Base-by-base conservation (phyloP, 2,888 invertebrate species). In the Watsonalla binaria region DNA sequence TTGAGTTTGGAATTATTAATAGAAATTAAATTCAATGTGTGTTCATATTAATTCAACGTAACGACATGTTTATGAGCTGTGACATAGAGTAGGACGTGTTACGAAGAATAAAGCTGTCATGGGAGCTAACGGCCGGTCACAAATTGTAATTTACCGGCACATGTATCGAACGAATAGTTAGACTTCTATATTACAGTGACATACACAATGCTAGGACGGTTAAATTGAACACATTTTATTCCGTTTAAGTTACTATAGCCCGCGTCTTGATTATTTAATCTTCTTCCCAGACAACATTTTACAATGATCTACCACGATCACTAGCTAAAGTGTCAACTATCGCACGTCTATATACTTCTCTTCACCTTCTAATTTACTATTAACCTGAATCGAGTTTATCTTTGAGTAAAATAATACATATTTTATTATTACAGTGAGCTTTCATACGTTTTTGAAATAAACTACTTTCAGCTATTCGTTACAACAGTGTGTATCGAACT, bases 11-110 rank as follows among this genome's bases (percentile, higher is more conserved):
- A 74, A 68, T 73, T 71, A 80, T 80, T 76, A 78, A 72, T 76
- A 72, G 69, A 66, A 77, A 79, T 82, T 82, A 80, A 84, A 83
- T 84, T 80, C 74, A 74, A 70, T 63, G 72, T 72, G 71, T 70
- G 69, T 65, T 74, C 72, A 78, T 84, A 85, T 85, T 82, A 84
- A 86, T 86, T 82, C 78, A 74, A 79, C 66, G 73, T 79, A 83
- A 83, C 68, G 88, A 88, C 84, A 80, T 86, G 74, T 87, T 88
- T 88, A 87, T 83, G 87, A 83, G 82, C 74, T 84, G 86, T 76
- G 85, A 86, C 80, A 85, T 78, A 82, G 82, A 86, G 78, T 81
- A 81, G 85, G 82, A 84, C 82, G 82, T 80, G 84, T 77, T 81
- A 72, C 72, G 78, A 75, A 74, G 76, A 76, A 86, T 88, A 88